Evolutionary conservation across 2,113 vertebrate genomes (phyloP).

Genomic region (Oriolus oriolus): DNA sequence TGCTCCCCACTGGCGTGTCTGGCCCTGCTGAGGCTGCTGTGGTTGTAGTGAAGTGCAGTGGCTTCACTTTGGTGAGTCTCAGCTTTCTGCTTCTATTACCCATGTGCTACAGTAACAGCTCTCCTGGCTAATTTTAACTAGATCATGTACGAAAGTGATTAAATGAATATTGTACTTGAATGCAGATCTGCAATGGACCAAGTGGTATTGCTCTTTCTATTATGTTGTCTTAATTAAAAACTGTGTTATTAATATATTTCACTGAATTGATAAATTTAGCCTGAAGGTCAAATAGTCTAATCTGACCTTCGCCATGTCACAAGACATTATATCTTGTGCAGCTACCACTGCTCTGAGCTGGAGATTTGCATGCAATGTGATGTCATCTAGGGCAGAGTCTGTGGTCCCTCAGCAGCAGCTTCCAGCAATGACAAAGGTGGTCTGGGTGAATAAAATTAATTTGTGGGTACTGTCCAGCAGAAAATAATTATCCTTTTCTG

Average conservation of each 20-base stretch:
- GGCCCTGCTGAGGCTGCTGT: not conserved
- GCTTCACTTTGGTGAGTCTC: not conserved
- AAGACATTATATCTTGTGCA: not conserved
- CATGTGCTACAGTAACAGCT: not conserved
- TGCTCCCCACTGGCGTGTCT: not conserved
- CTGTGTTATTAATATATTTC: not conserved
- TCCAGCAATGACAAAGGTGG: not conserved
- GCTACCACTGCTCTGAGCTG: not conserved
- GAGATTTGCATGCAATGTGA: not conserved
- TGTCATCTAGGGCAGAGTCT: not conserved
- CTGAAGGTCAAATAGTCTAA: not conserved
- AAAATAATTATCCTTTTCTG: not conserved
- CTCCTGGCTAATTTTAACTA: conserved; percentile 7
- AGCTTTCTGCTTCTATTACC: not conserved
- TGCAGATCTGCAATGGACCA: not conserved
- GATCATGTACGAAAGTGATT: not conserved
- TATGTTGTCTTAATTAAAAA: conserved; percentile 27
- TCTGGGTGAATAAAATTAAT: not conserved
- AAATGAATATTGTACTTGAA: not conserved
- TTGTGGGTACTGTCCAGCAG: not conserved
- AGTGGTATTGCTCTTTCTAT: not conserved
- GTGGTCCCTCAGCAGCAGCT: conserved; percentile 9
- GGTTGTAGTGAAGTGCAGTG: not conserved
- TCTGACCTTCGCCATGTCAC: not conserved
- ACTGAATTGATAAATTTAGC: conserved; percentile 14